Base-by-base conservation (phyloP, 37 sponge, comb jelly and placozoan genomes). In the Mnemiopsis leidyi region DNA sequence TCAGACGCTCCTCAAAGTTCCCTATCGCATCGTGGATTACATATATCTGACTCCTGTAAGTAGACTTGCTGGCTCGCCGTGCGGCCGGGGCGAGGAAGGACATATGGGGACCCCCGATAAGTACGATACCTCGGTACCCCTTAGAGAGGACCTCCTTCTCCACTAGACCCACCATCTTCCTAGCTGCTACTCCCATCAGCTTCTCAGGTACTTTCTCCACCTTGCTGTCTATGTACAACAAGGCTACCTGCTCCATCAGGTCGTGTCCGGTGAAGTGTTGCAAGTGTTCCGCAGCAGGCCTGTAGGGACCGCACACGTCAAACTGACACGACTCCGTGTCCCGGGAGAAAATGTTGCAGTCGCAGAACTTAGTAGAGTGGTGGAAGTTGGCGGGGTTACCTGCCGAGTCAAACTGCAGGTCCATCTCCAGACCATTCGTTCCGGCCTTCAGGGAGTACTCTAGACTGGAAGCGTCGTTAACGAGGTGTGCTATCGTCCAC, bases 161-260 rank as follows among this genome's bases (percentile, higher is more conserved):
- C 25, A 71, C 3, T 25, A 71, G 3, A 5, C 3, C 20, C 2
- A 71, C 75, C 75, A 71, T 71, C n/a, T 71, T 71, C 7, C 7
- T 18, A 23, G 21, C 75, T 71, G 75, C 75, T n/a, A 23, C n/a
- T 28, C 20, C 75, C 5, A 29, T n/a, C 20, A 29, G 5, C 5
- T 18, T 28, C 5, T n/a, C 30, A 3, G 75, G 25, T 2, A 71
- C 75, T 28, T n/a, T 25, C 3, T 71, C 75, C 30, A 71, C 30
- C 75, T 71, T 71, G 75, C 75, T 71, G 30, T 71, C 75, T 7
- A 71, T n/a, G 20, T 71, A 71, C 75, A 71, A n/a, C 75, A 71
- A 23, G 25, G 75, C 75, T 23, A 71, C 75, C n/a, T 71, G 75
- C 5, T 18, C 75, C 75, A 29, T 71, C 75, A 23, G 7, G 2